A percentile compares a stretch with the other conserved stretches of the same genome.
phyloP scores from a whole-genome alignment of 2,888 invertebrate genomes.

The Mythimna ferrago region DNA sequence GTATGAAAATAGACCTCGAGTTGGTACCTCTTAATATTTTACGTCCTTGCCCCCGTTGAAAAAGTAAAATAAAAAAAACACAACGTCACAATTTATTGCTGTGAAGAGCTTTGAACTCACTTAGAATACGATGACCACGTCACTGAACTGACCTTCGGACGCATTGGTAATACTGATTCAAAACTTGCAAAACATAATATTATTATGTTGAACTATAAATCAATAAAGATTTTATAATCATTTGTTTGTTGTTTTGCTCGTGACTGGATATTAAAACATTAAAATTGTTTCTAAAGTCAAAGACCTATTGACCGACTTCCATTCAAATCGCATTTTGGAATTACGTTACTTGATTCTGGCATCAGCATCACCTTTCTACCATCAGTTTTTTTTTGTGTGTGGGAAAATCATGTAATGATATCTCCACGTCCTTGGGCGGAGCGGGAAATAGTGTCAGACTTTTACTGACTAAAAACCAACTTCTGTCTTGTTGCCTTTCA shows the following conservation, averaged over 20 bases:
- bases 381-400: too few relatives aligned
- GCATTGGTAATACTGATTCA: constrained; percentile 14
- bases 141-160: constrained; percentile 19
- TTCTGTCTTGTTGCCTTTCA: too few relatives aligned
- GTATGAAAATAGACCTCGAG: too few relatives aligned
- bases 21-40: neutral
- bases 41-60: constrained; percentile 11
- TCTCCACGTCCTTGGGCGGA: too few relatives aligned
- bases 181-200: neutral
- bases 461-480: too few relatives aligned
- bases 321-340: neutral
- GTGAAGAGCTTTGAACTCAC: constrained; percentile 23
- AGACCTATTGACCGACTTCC: too few relatives aligned
- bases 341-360: too few relatives aligned
- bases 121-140: neutral
- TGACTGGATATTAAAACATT: neutral
- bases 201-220: constrained; percentile 1
- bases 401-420: too few relatives aligned
- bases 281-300: neutral
- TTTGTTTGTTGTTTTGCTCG: neutral
- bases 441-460: too few relatives aligned
- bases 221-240: neutral
- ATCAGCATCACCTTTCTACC: too few relatives aligned
- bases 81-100: constrained; percentile 8
- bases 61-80: neutral